These are phyloP conservation scores for Hiodon alosoides DNA, from an alignment of 2,113 vertebrate species.

Conservation along the genomic window DNA sequence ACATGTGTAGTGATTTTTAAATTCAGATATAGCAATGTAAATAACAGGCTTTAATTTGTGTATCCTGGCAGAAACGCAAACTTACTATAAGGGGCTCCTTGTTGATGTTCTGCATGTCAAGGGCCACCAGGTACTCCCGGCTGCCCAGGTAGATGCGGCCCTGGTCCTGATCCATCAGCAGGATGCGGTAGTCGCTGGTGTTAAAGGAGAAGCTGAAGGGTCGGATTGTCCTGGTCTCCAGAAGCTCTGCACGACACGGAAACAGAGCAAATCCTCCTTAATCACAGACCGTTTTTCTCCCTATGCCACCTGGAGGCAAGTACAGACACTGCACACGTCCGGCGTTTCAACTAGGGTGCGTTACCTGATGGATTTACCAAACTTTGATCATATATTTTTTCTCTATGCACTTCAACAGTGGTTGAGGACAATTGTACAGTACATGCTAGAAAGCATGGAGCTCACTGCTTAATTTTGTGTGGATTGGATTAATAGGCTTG, in stretches of 20 bases:
- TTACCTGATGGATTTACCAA: too few species aligned
- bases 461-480: background rate
- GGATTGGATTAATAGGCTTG: background rate
- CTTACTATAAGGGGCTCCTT: conserved; percentile 50
- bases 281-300: background rate
- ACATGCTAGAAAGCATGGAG: background rate
- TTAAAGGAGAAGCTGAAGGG: conserved; percentile 47
- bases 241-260: conserved; percentile 41
- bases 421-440: background rate
- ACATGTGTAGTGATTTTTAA: too few species aligned
- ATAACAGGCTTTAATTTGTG: background rate
- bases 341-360: too few species aligned
- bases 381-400: too few species aligned
- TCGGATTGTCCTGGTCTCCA: conserved; percentile 50
- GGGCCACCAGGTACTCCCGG: conserved; percentile 42
- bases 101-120: conserved; percentile 49
- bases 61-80: background rate
- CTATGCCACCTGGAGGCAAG: background rate
- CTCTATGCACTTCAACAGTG: too few species aligned
- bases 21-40: too few species aligned
- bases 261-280: background rate
- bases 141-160: conserved; percentile 45
- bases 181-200: conserved; percentile 46
- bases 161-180: conserved; percentile 50
- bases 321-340: background rate